phyloP scores from a whole-genome alignment of 2,113 vertebrate species.

The Oplegnathus fasciatus region DNA sequence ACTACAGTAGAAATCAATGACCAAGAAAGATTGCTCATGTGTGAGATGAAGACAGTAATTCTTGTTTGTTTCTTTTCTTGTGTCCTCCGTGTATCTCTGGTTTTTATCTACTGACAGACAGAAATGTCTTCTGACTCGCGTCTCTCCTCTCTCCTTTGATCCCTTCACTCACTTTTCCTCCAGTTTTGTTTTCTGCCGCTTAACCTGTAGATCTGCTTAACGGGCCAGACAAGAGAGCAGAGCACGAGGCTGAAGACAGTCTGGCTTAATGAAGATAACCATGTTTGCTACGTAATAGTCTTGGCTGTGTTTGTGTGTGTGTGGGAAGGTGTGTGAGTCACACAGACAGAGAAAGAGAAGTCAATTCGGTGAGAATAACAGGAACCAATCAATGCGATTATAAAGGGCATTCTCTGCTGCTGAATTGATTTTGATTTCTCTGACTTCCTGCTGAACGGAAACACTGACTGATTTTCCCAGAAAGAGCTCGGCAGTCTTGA shows the following conservation, averaged over 20 bases:
- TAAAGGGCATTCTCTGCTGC: conserved; percentile 58
- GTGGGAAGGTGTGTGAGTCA: conserved; percentile 43
- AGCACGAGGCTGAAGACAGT: conserved; percentile 47
- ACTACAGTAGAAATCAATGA: background rate
- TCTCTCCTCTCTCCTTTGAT: conserved; percentile 37
- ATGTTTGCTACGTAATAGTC: conserved; percentile 51
- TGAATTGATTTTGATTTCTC: conserved; percentile 62
- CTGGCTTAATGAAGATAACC: conserved; percentile 69
- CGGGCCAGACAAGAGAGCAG: conserved; percentile 48
- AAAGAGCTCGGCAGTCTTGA: background rate
- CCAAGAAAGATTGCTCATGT: background rate
- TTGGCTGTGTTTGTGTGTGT: conserved; percentile 8
- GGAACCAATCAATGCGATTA: conserved; percentile 70
- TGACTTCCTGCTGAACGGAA: conserved; percentile 43
- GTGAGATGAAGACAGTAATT: background rate
- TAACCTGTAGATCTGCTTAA: conserved; percentile 76
- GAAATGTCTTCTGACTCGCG: background rate
- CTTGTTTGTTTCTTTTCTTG: background rate
- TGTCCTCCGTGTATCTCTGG: background rate
- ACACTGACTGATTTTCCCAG: conserved; percentile 30
- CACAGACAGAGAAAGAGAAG: conserved; percentile 19
- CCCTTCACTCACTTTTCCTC: conserved; percentile 52
- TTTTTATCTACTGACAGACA: background rate
- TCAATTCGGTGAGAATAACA: conserved; percentile 53
- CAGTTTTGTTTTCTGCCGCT: conserved; percentile 59